These are phyloP conservation scores for Steinernema scapterisci DNA, from an alignment of 2,888 invertebrate species.

Conservation along the genomic window DNA sequence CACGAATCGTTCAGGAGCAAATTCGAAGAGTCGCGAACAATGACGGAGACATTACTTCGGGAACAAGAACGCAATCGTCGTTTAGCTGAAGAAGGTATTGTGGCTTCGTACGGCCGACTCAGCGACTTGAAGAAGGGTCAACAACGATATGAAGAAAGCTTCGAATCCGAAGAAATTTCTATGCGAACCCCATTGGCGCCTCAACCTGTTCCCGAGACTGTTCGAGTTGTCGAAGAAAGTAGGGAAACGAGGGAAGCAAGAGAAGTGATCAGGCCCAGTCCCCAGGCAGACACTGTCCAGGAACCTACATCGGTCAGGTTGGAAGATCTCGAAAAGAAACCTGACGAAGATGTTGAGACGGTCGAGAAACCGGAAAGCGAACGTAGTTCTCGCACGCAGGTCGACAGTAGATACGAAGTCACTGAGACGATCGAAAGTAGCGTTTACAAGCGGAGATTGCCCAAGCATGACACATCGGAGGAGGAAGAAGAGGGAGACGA, in stretches of 20 bases:
- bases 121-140: conserved; percentile 1
- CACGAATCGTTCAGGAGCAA: conserved; percentile 19
- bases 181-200: neutral
- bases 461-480: neutral
- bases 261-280: neutral
- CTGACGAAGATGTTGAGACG: neutral
- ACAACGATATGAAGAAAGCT: neutral
- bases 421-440: conserved; percentile 10
- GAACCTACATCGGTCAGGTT: neutral
- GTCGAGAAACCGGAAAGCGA: neutral
- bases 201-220: neutral
- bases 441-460: neutral
- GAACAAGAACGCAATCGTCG: conserved; percentile 9
- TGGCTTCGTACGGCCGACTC: conserved; percentile 15
- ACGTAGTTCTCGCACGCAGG: neutral
- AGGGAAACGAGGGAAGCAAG: neutral
- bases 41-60: neutral
- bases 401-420: conserved; percentile 4
- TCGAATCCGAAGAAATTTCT: neutral
- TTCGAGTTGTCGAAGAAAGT: neutral
- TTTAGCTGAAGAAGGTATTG: neutral
- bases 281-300: neutral
- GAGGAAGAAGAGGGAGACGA: neutral
- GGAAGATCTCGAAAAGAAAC: neutral
- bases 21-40: conserved; percentile 15